Evolutionary conservation across 2,888 invertebrate genomes (phyloP).

Genomic region (Automeris io): DNA sequence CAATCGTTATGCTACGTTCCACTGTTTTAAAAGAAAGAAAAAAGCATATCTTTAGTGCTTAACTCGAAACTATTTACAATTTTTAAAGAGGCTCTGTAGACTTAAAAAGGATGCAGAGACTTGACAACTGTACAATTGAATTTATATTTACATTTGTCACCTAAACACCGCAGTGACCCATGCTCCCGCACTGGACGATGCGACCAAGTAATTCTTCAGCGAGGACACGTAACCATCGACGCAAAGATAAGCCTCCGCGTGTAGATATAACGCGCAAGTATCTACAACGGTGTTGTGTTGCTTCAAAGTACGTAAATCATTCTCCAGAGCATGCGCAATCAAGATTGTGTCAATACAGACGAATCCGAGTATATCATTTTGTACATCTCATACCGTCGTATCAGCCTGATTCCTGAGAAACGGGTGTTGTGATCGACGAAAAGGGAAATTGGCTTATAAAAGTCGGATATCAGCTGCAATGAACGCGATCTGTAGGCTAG

Average conservation of each 20-base stretch:
- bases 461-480: conserved; percentile 83
- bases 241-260: conserved; percentile 88
- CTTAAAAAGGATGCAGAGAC: no score
- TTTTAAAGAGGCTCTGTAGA: no score
- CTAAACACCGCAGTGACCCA: conserved; percentile 84
- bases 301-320: conserved; percentile 92
- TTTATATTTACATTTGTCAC: no score
- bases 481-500: conserved; percentile 92
- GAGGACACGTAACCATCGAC: conserved; percentile 88
- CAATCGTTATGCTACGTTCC: no score
- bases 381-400: conserved; percentile 87
- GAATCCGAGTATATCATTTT: conserved; percentile 88
- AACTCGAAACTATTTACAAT: no score
- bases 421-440: conserved; percentile 96
- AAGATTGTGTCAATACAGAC: conserved; percentile 90
- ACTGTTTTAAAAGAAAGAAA: no score
- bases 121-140: no score
- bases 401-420: conserved; percentile 92
- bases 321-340: conserved; percentile 96
- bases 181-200: conserved; percentile 85
- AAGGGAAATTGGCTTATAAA: conserved; percentile 87
- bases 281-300: conserved; percentile 92
- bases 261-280: conserved; percentile 92
- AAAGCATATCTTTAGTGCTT: no score
- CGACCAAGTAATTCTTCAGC: conserved; percentile 83